Evolutionary conservation across 2,888 invertebrate species (phyloP).

Genomic region (Achlya flavicornis): DNA sequence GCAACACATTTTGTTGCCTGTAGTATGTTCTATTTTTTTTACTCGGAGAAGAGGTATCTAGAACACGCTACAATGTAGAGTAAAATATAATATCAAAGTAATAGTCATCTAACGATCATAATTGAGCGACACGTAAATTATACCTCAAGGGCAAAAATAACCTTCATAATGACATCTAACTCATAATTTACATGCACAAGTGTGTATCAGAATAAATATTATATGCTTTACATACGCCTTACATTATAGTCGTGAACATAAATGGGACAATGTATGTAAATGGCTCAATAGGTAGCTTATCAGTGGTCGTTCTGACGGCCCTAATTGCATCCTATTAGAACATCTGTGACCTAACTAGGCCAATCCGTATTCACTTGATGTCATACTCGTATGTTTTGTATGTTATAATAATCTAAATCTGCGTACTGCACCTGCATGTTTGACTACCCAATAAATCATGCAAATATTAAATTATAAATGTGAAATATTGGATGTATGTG

Average conservation of each 20-base stretch:
- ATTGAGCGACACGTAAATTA: constrained; percentile 33
- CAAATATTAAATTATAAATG: no score
- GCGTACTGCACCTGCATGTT: constrained; percentile 13
- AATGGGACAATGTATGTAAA: constrained; percentile 33
- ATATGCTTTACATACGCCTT: constrained; percentile 31
- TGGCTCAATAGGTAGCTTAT: constrained; percentile 25
- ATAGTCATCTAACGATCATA: constrained; percentile 21
- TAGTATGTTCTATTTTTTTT: no score
- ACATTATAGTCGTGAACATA: constrained; percentile 19
- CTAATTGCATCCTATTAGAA: constrained; percentile 26
- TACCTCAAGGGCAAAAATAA: constrained; percentile 33
- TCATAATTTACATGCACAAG: constrained; percentile 22
- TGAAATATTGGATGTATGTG: no score
- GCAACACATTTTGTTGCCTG: no score
- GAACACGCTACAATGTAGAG: no score
- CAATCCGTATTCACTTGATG: constrained; percentile 26
- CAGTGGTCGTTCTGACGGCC: constrained; percentile 20
- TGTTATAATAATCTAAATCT: constrained; percentile 28
- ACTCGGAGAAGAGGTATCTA: no score
- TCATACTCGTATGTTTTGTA: constrained; percentile 30
- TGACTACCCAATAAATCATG: neutral
- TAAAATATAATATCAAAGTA: neutral
- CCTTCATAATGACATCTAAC: constrained; percentile 34
- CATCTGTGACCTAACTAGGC: constrained; percentile 46
- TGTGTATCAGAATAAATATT: constrained; percentile 17